These are phyloP conservation scores for Leucophenga varia DNA, from an alignment of 1,140 invertebrate species.

Conservation along the genomic window DNA sequence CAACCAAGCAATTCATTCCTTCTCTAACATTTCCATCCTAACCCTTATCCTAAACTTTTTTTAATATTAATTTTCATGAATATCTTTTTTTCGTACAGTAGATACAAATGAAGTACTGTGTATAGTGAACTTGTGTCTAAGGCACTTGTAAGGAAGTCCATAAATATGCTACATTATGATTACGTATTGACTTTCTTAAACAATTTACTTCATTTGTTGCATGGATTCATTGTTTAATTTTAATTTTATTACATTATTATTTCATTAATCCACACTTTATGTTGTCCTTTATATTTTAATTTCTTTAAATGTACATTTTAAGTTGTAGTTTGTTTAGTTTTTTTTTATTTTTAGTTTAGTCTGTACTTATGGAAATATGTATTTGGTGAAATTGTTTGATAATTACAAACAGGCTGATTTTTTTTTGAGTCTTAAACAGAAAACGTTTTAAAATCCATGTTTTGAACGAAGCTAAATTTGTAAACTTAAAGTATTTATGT, in stretches of 20 bases:
- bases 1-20: too few relatives aligned
- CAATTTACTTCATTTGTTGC: conserved; percentile 10
- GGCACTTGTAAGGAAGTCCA: neutral
- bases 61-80: conserved; percentile 37
- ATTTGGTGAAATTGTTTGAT: too few relatives aligned
- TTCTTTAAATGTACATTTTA: conserved; percentile 2
- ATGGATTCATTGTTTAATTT: conserved; percentile 2
- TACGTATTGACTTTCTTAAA: too few relatives aligned
- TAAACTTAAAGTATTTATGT: too few relatives aligned
- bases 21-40: neutral
- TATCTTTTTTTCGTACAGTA: conserved; percentile 27
- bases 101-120: conserved; percentile 33
- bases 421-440: too few relatives aligned
- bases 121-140: neutral
- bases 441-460: too few relatives aligned
- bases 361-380: too few relatives aligned
- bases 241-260: neutral
- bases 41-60: conserved; percentile 19
- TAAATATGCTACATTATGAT: too few relatives aligned
- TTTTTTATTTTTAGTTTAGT: too few relatives aligned
- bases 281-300: conserved; percentile 13
- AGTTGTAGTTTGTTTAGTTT: conserved; percentile 6
- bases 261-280: conserved; percentile 7
- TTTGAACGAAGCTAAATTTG: too few relatives aligned
- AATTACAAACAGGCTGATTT: too few relatives aligned